Evolutionary conservation across 2,797 vertebrate species (phyloP).

Genomic region (Melanotaenia maccullochi): DNA sequence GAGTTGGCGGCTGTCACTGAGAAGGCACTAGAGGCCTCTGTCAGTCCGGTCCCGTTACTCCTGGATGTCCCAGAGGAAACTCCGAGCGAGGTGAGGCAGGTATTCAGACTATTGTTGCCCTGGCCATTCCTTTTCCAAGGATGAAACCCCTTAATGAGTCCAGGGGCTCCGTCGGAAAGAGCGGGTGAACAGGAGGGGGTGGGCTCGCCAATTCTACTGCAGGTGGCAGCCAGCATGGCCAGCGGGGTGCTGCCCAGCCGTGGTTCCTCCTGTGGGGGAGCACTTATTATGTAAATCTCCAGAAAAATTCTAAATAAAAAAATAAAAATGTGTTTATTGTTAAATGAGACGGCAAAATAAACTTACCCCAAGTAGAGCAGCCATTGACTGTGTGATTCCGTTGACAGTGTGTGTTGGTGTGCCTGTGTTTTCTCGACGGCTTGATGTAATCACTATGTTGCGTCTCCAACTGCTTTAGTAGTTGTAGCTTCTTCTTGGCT

Average conservation of each 20-base stretch:
- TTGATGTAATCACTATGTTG: conserved; percentile 32
- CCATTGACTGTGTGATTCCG: conserved; percentile 81
- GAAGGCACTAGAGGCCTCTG: conserved; percentile 89
- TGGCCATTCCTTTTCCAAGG: conserved; percentile 90
- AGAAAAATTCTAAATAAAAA: neutral
- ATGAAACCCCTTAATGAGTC: conserved; percentile 90
- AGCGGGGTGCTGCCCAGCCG: conserved; percentile 92
- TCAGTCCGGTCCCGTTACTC: conserved; percentile 76
- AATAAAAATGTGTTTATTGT: neutral
- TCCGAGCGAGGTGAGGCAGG: conserved; percentile 81
- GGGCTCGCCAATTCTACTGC: conserved; percentile 93
- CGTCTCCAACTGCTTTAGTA: conserved; percentile 82
- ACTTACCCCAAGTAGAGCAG: conserved; percentile 97
- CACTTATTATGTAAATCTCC: too few relatives aligned
- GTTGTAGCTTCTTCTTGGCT: conserved; percentile 89
- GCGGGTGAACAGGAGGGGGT: conserved; percentile 86
- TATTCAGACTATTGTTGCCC: conserved; percentile 81
- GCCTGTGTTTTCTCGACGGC: conserved; percentile 4
- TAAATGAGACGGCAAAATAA: neutral
- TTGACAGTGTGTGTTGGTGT: conserved; percentile 1
- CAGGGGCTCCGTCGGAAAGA: conserved; percentile 87
- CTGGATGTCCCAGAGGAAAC: conserved; percentile 73
- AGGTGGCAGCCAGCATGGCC: conserved; percentile 96
- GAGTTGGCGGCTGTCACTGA: conserved; percentile 86
- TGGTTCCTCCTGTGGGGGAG: conserved; percentile 89